These are phyloP conservation scores for Chloromyia formosa DNA, from an alignment of 2,888 invertebrate species.

Conservation along the genomic window DNA sequence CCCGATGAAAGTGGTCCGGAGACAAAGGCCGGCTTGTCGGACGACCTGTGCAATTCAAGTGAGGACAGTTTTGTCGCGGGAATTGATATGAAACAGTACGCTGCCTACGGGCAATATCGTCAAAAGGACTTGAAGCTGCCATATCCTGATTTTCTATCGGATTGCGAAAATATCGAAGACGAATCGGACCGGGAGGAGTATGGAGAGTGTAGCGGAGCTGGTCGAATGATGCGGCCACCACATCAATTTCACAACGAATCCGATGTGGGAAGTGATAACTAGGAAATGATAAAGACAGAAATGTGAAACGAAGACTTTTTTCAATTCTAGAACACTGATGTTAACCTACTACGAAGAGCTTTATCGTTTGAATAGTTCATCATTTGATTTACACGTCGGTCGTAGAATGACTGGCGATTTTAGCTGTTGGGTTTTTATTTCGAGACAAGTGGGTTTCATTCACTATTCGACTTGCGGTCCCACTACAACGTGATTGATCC, in stretches of 20 bases:
- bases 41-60: constrained; percentile 63
- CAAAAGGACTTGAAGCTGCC: constrained; percentile 66
- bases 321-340: no score
- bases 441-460: no score
- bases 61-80: constrained; percentile 59
- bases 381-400: no score
- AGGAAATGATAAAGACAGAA: constrained; percentile 41
- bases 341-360: no score
- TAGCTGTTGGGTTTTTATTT: no score
- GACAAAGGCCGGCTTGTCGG: constrained; percentile 60
- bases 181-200: constrained; percentile 74
- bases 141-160: constrained; percentile 64
- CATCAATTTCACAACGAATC: constrained; percentile 76
- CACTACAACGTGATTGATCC: no score
- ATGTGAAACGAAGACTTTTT: neutral
- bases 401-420: no score
- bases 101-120: constrained; percentile 50
- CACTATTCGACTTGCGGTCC: no score
- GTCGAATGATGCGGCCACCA: constrained; percentile 77
- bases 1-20: constrained; percentile 60
- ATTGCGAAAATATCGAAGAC: constrained; percentile 65
- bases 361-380: no score
- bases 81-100: constrained; percentile 50
- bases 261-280: constrained; percentile 66
- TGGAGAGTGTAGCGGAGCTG: constrained; percentile 73